A percentile compares a stretch with the other conserved stretches of the same genome.
These are phyloP conservation scores for Xylota segnis DNA, from an alignment of 2,888 invertebrate genomes.

Conservation along the genomic window DNA sequence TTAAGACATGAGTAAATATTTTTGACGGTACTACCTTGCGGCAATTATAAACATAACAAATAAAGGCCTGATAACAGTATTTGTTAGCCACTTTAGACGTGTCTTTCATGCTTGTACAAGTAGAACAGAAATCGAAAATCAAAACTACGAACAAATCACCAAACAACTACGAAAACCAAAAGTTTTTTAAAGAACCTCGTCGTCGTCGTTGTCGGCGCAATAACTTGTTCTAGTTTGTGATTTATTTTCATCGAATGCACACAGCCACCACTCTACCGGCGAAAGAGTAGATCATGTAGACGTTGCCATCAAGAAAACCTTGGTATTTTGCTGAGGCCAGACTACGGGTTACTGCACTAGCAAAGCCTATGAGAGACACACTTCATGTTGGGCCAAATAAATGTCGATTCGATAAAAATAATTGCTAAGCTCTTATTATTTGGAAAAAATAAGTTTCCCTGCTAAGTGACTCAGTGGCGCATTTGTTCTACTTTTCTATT, in stretches of 20 bases:
- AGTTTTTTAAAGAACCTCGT: too few relatives aligned
- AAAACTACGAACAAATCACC: too few relatives aligned
- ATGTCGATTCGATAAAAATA: background rate
- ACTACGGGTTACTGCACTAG: conserved; percentile 3
- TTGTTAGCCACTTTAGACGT: too few relatives aligned
- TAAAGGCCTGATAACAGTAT: too few relatives aligned
- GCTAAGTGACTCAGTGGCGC: background rate
- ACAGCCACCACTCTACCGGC: background rate
- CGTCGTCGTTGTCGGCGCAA: background rate
- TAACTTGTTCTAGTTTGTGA: background rate
- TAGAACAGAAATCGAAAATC: too few relatives aligned
- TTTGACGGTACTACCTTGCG: too few relatives aligned
- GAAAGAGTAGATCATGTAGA: background rate
- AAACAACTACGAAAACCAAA: too few relatives aligned
- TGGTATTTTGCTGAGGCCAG: background rate
- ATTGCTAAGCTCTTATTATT: background rate
- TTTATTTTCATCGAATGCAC: background rate
- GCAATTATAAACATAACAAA: too few relatives aligned
- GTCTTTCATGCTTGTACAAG: too few relatives aligned
- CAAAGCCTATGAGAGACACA: background rate
- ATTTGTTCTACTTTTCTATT: background rate
- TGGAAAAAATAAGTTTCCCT: background rate
- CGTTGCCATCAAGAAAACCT: background rate
- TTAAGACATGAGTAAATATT: too few relatives aligned
- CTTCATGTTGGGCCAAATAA: background rate